Evolutionary conservation across 2,797 vertebrate genomes (phyloP).

Genomic region (Pipistrellus kuhlii): DNA sequence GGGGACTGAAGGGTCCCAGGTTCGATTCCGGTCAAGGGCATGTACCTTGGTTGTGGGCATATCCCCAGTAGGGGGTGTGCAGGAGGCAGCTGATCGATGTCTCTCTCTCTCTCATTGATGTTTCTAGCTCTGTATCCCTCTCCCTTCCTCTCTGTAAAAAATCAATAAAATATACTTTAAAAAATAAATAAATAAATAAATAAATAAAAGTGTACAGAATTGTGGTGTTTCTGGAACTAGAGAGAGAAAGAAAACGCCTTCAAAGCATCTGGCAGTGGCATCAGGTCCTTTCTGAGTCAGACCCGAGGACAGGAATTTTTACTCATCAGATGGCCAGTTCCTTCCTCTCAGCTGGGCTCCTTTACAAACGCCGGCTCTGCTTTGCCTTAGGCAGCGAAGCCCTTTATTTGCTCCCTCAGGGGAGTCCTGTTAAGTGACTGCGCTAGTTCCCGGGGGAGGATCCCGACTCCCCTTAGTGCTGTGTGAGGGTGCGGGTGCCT

Average conservation of each 20-base stretch:
- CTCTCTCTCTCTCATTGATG: too few species aligned
- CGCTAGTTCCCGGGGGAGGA: background rate
- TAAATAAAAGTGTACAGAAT: background rate
- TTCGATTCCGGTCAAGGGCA: too few species aligned
- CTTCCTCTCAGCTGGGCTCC: background rate
- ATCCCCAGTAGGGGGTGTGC: too few species aligned
- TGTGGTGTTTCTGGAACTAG: background rate
- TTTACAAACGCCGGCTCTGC: background rate
- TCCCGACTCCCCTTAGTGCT: fast-evolving
- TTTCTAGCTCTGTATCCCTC: too few species aligned
- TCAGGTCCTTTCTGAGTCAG: background rate
- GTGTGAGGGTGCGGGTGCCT: background rate
- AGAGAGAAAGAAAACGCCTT: background rate
- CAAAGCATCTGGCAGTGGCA: background rate
- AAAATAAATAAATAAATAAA: too few species aligned
- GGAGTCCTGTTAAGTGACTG: background rate
- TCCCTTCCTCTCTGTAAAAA: too few species aligned
- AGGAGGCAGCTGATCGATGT: too few species aligned
- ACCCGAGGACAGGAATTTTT: background rate
- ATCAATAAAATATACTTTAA: too few species aligned
- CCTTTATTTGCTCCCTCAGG: background rate
- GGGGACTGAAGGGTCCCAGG: too few species aligned
- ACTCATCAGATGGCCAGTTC: background rate
- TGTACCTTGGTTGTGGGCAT: too few species aligned
- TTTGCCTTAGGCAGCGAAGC: background rate